Base-by-base conservation (phyloP, 1,140 invertebrate species). In the Amphibalanus amphitrite region DNA sequence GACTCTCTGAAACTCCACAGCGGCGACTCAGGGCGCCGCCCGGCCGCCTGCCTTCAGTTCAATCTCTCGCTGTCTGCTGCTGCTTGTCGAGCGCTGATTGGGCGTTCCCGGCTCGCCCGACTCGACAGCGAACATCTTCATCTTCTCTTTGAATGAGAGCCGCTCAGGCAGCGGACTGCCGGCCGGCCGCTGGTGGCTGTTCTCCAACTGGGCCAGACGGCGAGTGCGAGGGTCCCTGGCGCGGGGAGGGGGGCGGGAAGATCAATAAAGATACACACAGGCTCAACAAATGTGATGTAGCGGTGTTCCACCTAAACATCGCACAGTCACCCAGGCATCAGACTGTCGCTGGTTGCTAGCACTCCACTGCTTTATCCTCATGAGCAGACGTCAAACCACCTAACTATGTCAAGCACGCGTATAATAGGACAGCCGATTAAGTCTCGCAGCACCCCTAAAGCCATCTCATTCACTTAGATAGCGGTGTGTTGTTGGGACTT, bases 61-160 rank as follows among this genome's bases (percentile, higher is more conserved):
- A 76, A 95, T 95, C 79, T 94, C 92, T 75, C 92, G 84, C 81
- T 95, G 92, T 59, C 91, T 91, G 75, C 90, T 84, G n/a, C 91
- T 94, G 78, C 92, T 93, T 83, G 94, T 95, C 59, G 93, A 89
- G 83, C 93, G 94, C 78, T 94, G 91, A 80, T 90, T 89, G 67
- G 91, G 91, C 23, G 91, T 92, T 74, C 88, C 86, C 76, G 87
- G 84, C 80, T 95, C 91, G 29, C 92, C 92, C 0, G 90, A 90
- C 81, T 94, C 92, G 82, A 93, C 88, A 23, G 92, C 93, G 82
- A 96, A 96, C 91, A 95, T 94, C 80, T 94, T 93, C 92, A 96
- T 95, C 81, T 96, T 96, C 79, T 95, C 93, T 79, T 93, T 92
- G 79, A 96, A 95, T 70, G 89, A 90, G 17, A 96, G 82, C 77